Conservation (phyloP, 2,888 invertebrate genomes). For the Microchrysa polita region DNA sequence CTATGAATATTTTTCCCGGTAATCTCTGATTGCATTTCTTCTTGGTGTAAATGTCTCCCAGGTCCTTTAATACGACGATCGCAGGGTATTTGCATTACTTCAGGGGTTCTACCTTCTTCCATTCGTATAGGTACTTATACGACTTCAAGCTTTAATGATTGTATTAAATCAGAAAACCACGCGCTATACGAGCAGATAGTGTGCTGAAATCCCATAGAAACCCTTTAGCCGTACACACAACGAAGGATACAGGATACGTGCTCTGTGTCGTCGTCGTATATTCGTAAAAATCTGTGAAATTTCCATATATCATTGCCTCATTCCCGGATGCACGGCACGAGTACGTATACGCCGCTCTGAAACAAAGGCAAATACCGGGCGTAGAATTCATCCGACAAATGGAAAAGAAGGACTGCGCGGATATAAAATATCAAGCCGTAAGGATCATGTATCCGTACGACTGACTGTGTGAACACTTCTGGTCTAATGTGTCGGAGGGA, state of each 20-base stretch:
- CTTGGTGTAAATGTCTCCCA: background rate
- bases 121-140: background rate
- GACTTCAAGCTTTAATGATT: constrained; percentile 14
- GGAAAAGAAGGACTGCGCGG: constrained; percentile 1
- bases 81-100: background rate
- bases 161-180: constrained; percentile 13
- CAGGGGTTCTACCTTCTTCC: background rate
- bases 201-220: no score
- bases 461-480: background rate
- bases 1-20: background rate
- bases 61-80: background rate
- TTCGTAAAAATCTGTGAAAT: background rate
- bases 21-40: constrained; percentile 11
- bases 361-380: background rate
- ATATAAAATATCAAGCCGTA: background rate
- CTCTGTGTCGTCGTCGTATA: background rate
- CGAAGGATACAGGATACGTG: no score
- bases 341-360: no score
- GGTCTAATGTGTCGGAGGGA: background rate
- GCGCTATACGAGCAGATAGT: background rate
- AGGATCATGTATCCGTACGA: background rate
- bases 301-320: background rate
- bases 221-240: no score
- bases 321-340: background rate
- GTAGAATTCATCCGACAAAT: background rate